These are phyloP conservation scores for Scolopax bukidnonensis DNA, from an alignment of 2,797 vertebrate genomes.

Conservation along the genomic window DNA sequence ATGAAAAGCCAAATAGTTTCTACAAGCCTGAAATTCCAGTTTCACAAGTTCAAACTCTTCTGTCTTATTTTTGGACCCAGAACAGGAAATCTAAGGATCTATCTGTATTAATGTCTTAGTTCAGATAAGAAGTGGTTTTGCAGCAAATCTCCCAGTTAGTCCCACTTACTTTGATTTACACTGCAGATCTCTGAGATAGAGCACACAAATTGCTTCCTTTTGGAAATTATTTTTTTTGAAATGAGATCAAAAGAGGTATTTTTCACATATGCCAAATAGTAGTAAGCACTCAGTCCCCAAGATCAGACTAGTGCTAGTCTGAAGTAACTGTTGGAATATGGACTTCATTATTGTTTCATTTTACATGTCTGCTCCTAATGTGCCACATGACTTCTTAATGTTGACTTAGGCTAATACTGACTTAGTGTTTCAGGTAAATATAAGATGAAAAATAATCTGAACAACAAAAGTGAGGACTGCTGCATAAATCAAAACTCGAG, in stretches of 20 bases:
- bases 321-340: not conserved
- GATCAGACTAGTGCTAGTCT: fast-evolving
- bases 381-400: not conserved
- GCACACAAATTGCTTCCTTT: not conserved
- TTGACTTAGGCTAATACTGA: not conserved
- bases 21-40: not conserved
- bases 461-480: not conserved
- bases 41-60: not conserved
- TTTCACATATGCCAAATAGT: fast-evolving
- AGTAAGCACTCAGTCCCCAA: not conserved
- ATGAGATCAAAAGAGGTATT: not conserved
- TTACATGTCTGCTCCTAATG: not conserved
- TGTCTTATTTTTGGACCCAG: not conserved
- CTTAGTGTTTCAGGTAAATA: not conserved
- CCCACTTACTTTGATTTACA: not conserved
- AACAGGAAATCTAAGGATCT: not conserved
- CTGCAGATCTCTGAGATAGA: not conserved
- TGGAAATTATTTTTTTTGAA: not conserved
- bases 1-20: not conserved
- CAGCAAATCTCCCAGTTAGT: not conserved
- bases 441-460: not conserved
- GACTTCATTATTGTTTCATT: not conserved
- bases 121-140: not conserved
- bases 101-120: not conserved
- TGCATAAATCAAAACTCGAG: not conserved